phyloP scores from a whole-genome alignment of 2,888 invertebrate genomes.

The Conus canariensis region DNA sequence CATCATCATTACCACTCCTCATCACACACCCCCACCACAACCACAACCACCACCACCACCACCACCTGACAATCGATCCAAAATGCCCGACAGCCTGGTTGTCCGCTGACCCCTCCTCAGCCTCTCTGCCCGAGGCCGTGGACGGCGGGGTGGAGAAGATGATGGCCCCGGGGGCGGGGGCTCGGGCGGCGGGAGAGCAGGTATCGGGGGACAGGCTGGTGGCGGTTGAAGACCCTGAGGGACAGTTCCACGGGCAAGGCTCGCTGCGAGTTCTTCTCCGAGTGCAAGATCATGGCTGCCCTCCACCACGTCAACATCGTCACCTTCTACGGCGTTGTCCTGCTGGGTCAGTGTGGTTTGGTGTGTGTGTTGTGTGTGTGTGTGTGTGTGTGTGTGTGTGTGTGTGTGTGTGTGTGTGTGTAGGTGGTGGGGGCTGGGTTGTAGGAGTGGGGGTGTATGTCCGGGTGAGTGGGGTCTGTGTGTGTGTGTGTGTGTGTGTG shows the following conservation, averaged over 20 bases:
- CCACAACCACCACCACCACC: too few species aligned
- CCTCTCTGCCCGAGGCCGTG: not conserved
- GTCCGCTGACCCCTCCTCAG: not conserved
- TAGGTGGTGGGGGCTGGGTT: too few species aligned
- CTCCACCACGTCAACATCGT: not conserved
- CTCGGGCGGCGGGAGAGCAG: too few species aligned
- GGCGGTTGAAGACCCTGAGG: constrained; percentile 19
- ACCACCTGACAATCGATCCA: too few species aligned
- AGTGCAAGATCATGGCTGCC: constrained; percentile 15
- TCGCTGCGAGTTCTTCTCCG: not conserved
- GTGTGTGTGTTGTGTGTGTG: not conserved
- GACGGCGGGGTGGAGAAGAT: not conserved
- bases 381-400: not conserved
- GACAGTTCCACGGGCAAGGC: constrained; percentile 6
- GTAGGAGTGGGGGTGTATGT: not conserved
- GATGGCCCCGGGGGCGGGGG: not conserved
- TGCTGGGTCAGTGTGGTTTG: not conserved
- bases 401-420: not conserved
- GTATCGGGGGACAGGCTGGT: not conserved
- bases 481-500: not conserved
- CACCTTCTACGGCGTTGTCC: constrained; percentile 6
- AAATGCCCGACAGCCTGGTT: not conserved
- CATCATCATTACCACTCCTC: too few species aligned
- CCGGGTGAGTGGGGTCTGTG: not conserved
- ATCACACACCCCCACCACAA: too few species aligned